phyloP scores from a whole-genome alignment of 1,140 invertebrate genomes.

The Drosophila repleta region DNA sequence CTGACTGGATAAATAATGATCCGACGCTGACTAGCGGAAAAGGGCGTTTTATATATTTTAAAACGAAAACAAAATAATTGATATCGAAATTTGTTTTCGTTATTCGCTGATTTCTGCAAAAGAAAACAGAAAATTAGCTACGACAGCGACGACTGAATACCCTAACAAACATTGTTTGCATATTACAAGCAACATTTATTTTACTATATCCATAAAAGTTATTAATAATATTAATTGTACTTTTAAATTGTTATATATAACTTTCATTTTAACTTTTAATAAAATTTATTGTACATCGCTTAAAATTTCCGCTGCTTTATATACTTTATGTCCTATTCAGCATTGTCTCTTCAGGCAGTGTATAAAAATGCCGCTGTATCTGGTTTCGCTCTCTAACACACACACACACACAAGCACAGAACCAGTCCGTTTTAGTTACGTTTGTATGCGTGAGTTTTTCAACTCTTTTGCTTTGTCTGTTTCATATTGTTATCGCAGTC shows the following conservation, averaged over 20 bases:
- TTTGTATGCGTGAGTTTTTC: slow-evolving; percentile 19
- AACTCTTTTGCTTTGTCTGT: slow-evolving; percentile 67
- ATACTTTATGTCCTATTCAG: background rate
- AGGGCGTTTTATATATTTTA: slow-evolving; percentile 46
- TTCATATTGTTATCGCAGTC: slow-evolving; percentile 58
- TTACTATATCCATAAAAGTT: too few species aligned
- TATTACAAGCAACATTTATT: too few species aligned
- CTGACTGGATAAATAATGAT: slow-evolving; percentile 31
- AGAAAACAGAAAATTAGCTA: slow-evolving; percentile 3
- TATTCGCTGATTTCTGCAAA: slow-evolving; percentile 54
- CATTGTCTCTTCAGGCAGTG: background rate
- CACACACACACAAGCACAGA: slow-evolving; percentile 9
- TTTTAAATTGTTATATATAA: too few species aligned
- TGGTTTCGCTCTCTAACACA: slow-evolving; percentile 14
- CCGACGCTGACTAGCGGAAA: slow-evolving; percentile 17
- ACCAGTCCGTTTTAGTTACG: slow-evolving; percentile 23
- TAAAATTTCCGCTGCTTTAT: background rate
- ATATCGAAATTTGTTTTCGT: slow-evolving; percentile 51
- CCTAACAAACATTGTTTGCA: background rate
- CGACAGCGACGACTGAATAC: background rate
- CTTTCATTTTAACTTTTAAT: too few species aligned
- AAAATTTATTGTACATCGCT: too few species aligned
- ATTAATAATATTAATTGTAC: background rate
- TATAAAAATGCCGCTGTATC: slow-evolving; percentile 47
- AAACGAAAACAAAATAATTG: slow-evolving; percentile 3